Evolutionary conservation across 2,888 invertebrate species (phyloP).

Genomic region (Neuroscelio doddi): DNA sequence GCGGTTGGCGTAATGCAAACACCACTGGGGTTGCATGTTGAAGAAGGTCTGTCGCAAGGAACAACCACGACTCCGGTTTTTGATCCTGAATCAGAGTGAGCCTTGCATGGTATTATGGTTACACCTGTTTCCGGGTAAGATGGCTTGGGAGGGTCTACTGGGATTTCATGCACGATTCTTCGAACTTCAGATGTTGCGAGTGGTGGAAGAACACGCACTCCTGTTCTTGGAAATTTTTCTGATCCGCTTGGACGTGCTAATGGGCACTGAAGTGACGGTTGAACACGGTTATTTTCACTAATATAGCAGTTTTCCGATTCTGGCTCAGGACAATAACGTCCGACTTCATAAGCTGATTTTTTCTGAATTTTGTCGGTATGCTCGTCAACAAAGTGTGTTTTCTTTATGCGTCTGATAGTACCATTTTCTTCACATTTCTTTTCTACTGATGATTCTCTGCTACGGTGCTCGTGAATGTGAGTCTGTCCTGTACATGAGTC

Average conservation of each 20-base stretch:
- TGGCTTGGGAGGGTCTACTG: slow-evolving; percentile 56
- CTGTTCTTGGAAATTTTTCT: slow-evolving; percentile 59
- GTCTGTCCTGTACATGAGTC: slow-evolving; percentile 55
- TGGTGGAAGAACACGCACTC: slow-evolving; percentile 61
- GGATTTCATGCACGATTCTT: slow-evolving; percentile 54
- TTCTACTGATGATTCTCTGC: slow-evolving; percentile 48
- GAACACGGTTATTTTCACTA: slow-evolving; percentile 49
- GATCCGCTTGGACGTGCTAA: slow-evolving; percentile 49
- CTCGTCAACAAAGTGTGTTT: slow-evolving; percentile 52
- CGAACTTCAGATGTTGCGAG: slow-evolving; percentile 53
- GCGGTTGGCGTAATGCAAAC: slow-evolving; percentile 62
- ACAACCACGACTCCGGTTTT: slow-evolving; percentile 66
- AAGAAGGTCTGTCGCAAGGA: slow-evolving; percentile 58
- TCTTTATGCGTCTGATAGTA: slow-evolving; percentile 45
- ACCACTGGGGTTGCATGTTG: slow-evolving; percentile 56
- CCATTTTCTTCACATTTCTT: slow-evolving; percentile 54
- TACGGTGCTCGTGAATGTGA: slow-evolving; percentile 58
- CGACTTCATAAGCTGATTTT: slow-evolving; percentile 28
- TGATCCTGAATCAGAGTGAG: slow-evolving; percentile 58
- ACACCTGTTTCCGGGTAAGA: slow-evolving; percentile 64
- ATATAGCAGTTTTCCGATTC: slow-evolving; percentile 52
- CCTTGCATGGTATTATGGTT: slow-evolving; percentile 63
- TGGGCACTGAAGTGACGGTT: slow-evolving; percentile 60
- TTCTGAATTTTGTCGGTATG: slow-evolving; percentile 56
- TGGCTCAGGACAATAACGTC: slow-evolving; percentile 19